phyloP scores from a whole-genome alignment of 2,888 invertebrate genomes.

The Epicampocera succincta region DNA sequence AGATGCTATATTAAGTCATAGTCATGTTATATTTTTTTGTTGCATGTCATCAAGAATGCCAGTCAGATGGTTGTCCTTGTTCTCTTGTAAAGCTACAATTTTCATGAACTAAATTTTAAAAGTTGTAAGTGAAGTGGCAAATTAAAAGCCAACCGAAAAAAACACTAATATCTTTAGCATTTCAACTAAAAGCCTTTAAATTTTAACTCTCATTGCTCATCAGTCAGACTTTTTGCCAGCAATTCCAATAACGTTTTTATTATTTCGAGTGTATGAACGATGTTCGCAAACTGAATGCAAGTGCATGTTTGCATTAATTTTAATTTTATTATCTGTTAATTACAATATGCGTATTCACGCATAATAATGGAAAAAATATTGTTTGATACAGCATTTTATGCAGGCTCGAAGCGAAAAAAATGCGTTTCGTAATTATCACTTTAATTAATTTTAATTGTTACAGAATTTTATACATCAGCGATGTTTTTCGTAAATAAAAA shows the following conservation, averaged over 20 bases:
- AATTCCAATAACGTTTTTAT: constrained; percentile 3
- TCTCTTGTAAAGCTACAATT: too few species aligned
- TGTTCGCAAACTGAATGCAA: constrained; percentile 19
- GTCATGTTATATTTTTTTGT: too few species aligned
- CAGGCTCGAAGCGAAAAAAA: constrained; percentile 54
- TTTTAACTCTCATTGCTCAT: too few species aligned
- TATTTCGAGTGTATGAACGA: constrained; percentile 52
- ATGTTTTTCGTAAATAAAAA: constrained; percentile 24
- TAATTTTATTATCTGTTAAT: constrained; percentile 68
- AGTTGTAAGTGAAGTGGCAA: too few species aligned
- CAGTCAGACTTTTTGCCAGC: too few species aligned
- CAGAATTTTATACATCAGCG: constrained; percentile 63
- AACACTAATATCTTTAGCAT: too few species aligned
- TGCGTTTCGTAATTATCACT: constrained; percentile 66
- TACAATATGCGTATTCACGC: constrained; percentile 68
- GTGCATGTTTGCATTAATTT: constrained; percentile 60
- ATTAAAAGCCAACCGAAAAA: too few species aligned
- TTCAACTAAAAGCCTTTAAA: too few species aligned
- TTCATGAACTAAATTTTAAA: too few species aligned
- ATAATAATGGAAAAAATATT: constrained; percentile 64
- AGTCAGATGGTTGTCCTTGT: too few species aligned
- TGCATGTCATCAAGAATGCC: too few species aligned
- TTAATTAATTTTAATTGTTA: constrained; percentile 69
- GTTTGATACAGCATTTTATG: constrained; percentile 66
- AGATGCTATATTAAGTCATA: too few species aligned